Evolutionary conservation across 2,113 vertebrate genomes (phyloP).

Genomic region (Paralichthys olivaceus): DNA sequence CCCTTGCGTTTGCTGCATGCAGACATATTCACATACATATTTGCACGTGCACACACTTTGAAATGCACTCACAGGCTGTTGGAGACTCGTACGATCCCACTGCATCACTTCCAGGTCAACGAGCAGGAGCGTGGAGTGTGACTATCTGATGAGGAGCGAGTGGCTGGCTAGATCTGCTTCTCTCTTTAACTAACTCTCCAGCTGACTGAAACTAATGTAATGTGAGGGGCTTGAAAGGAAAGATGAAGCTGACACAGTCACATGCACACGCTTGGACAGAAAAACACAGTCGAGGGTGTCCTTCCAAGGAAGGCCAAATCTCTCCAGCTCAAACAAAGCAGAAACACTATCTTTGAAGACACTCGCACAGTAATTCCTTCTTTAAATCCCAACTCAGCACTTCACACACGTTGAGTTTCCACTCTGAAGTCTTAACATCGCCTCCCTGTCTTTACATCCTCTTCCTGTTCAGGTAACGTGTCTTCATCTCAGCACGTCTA

Average conservation of each 20-base stretch:
- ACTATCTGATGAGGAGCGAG: constrained; percentile 59
- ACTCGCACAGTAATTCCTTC: constrained; percentile 50
- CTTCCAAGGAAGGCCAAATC: constrained; percentile 37
- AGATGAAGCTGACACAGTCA: neutral
- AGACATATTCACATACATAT: constrained; percentile 27
- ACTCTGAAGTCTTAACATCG: constrained; percentile 37
- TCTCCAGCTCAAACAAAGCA: constrained; percentile 56
- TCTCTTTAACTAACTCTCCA: constrained; percentile 27
- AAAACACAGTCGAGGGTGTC: neutral
- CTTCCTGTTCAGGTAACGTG: constrained; percentile 32
- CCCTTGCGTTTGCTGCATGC: neutral
- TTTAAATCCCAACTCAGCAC: constrained; percentile 59
- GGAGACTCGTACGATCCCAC: constrained; percentile 2
- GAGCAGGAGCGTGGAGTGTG: constrained; percentile 60
- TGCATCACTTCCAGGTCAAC: constrained; percentile 81
- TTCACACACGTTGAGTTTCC: constrained; percentile 52
- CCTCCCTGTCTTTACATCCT: constrained; percentile 20
- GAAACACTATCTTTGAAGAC: constrained; percentile 64
- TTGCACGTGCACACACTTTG: constrained; percentile 37
- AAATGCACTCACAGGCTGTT: constrained; percentile 45
- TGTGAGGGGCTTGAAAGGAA: constrained; percentile 18
- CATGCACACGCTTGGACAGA: too few species aligned
- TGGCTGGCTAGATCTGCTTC: constrained; percentile 39
- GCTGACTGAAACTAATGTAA: constrained; percentile 20
- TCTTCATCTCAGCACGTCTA: constrained; percentile 2